Conservation (phyloP, 2,113 vertebrate species). For the Sceloporus tristichus region DNA sequence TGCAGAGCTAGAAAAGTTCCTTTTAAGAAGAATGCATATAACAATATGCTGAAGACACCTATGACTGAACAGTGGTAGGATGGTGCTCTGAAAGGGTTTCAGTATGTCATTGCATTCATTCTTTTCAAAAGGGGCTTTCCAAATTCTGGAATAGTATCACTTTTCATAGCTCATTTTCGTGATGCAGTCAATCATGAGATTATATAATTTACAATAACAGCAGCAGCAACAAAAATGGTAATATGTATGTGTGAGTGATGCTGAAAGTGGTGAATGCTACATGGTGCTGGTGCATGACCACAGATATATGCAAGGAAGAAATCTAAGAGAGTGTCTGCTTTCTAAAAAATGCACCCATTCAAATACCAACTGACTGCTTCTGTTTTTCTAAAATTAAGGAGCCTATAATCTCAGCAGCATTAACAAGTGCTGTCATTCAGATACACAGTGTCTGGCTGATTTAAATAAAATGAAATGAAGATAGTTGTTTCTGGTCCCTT, state of each 20-base stretch:
- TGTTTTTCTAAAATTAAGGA: conserved; percentile 92
- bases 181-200: background rate
- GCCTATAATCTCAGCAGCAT: conserved; percentile 96
- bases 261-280: conserved; percentile 3
- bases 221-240: conserved; percentile 44
- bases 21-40: background rate
- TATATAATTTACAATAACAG: conserved; percentile 2
- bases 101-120: background rate
- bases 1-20: background rate
- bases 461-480: conserved; percentile 99
- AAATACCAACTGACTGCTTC: conserved; percentile 84
- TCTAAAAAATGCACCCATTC: conserved; percentile 73
- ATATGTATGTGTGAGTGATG: conserved; percentile 5
- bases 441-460: conserved; percentile 98
- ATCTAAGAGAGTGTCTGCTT: conserved; percentile 76
- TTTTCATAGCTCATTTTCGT: background rate
- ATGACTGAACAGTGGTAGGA: background rate
- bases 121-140: background rate
- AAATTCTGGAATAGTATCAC: background rate
- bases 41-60: background rate
- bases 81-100: background rate
- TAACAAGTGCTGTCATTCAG: conserved; percentile 99
- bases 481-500: conserved; percentile 99
- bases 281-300: conserved; percentile 50
- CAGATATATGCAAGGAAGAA: conserved; percentile 66